These are phyloP conservation scores for Hemitrygon akajei DNA, from an alignment of 2,797 vertebrate genomes.

Conservation along the genomic window DNA sequence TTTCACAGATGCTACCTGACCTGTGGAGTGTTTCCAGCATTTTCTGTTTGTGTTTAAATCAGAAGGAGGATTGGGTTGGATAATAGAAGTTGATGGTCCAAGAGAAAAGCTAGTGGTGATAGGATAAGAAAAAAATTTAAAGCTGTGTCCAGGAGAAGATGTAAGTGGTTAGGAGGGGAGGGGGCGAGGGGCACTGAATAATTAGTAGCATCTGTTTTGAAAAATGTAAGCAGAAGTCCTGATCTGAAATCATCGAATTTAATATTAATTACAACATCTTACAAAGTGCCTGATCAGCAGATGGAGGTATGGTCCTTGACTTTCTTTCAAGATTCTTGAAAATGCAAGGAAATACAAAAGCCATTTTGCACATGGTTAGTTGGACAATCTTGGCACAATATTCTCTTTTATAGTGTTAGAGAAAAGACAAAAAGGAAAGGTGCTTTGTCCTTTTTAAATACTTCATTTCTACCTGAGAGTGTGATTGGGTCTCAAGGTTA, in stretches of 20 bases:
- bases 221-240: not conserved
- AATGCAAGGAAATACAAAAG: not conserved
- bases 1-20: no score
- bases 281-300: not conserved
- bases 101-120: not conserved
- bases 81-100: not conserved
- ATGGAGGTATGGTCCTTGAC: not conserved
- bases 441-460: not conserved
- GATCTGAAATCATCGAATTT: not conserved
- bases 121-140: not conserved
- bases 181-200: no score
- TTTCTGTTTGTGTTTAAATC: no score
- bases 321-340: not conserved
- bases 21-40: no score
- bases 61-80: no score
- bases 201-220: not conserved
- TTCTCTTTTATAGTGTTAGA: not conserved
- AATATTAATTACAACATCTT: not conserved
- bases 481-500: not conserved
- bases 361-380: not conserved
- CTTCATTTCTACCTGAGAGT: not conserved
- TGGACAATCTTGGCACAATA: no score
- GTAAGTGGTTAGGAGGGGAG: not conserved
- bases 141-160: not conserved
- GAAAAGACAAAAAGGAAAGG: not conserved